Evolutionary conservation across 1,140 invertebrate species (phyloP), one percentile per base, ranked within the genome.

Genomic region (Phthorimaea operculella): DNA sequence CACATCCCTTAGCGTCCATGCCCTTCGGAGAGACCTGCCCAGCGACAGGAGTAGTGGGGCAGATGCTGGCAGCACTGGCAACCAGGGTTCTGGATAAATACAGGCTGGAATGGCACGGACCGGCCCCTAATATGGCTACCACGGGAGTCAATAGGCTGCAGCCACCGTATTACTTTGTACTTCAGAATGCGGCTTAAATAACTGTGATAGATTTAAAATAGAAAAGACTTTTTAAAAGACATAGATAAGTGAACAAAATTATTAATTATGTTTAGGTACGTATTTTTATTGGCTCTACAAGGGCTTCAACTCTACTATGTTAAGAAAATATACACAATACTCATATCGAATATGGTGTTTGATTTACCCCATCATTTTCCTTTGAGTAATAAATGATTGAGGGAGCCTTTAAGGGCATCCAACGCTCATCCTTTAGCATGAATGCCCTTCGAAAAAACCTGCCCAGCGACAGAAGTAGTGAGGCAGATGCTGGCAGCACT

Each of bases 101-200:
- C 47, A 72, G 81, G 14, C 60, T 84, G 6, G 81, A 84, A 54
- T 84, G 81, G 81, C 79, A 84, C 52, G 81, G 81, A 5, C 74
- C 79, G 0, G 18, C 57, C 0, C 75, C 78, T 0, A 76, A 59
- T 33, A 60, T 80, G 45, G 57, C 61, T 0, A 75, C 72, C 0
- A 62, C 60, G 5, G 72, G 73, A 2, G 73, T 83, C 1, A 84
- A 84, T 39, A 79, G 70, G 62, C 56, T 84, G 0, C 72, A 82
- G 47, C 58, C 66, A 33, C 81, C 81, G 4, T 84, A 72, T 47
- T 83, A 75, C 51, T 84, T 84, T 50, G 81, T 84, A 0, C 45
- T 84, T 39, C 79, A 84, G 51, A 76, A 84, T 60, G 78, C 79
- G 21, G 55, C 67, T 21, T 82, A 56, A n/a, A 51, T 45, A 28